A percentile compares a stretch with the other conserved stretches of the same genome.
These are phyloP conservation scores for Euglossa dilemma DNA, from an alignment of 1,140 invertebrate genomes.

Conservation along the genomic window DNA sequence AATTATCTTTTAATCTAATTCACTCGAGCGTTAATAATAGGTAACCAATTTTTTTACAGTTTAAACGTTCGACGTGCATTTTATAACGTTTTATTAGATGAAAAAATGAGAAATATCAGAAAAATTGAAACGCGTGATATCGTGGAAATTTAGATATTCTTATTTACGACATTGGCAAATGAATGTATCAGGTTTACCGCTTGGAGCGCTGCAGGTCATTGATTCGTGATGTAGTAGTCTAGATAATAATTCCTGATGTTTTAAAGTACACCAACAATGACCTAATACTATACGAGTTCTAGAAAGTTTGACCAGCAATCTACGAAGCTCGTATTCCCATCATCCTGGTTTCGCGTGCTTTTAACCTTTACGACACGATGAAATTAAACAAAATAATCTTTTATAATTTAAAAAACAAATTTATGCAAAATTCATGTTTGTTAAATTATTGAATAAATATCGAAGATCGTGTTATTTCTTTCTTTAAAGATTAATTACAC, in stretches of 20 bases:
- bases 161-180: slow-evolving; percentile 24
- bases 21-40: too few relatives aligned
- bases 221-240: neutral
- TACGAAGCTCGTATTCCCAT: neutral
- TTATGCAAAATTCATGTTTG: neutral
- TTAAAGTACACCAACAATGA: slow-evolving; percentile 5
- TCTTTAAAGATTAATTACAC: too few relatives aligned
- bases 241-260: neutral
- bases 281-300: slow-evolving; percentile 4
- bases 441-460: neutral
- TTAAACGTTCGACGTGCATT: neutral
- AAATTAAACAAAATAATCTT: neutral
- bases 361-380: neutral
- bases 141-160: neutral
- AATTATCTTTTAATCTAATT: neutral
- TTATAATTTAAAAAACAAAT: neutral
- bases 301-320: slow-evolving; percentile 11
- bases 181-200: slow-evolving; percentile 18
- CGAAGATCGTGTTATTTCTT: neutral
- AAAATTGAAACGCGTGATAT: neutral
- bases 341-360: neutral
- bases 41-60: too few relatives aligned
- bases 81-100: neutral
- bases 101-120: neutral
- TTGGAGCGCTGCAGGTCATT: slow-evolving; percentile 14